A percentile compares a stretch with the other conserved stretches of the same genome.
These are phyloP conservation scores for Forbesichthys agassizii DNA, from an alignment of 2,113 vertebrate species.

Conservation along the genomic window DNA sequence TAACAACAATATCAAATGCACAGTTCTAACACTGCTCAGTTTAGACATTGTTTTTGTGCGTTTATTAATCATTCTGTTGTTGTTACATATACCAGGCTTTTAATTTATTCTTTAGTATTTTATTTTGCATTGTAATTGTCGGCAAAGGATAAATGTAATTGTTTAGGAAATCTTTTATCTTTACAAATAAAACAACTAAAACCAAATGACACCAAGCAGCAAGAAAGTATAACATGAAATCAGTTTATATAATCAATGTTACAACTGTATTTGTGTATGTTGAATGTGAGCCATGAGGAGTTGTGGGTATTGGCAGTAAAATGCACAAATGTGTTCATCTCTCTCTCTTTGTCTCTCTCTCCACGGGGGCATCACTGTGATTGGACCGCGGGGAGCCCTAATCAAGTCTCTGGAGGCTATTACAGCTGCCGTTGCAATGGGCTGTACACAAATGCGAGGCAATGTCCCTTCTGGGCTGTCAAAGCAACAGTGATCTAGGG, in stretches of 20 bases:
- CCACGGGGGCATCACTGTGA: conserved; percentile 10
- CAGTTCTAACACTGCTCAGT: conserved; percentile 22
- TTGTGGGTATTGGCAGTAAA: not conserved
- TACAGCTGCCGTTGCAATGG: conserved; percentile 49
- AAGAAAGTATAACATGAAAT: too few species aligned
- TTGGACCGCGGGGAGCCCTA: conserved; percentile 50
- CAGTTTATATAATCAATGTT: too few species aligned
- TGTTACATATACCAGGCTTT: not conserved
- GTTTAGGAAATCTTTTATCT: too few species aligned
- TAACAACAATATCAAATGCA: conserved; percentile 50
- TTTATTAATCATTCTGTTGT: not conserved
- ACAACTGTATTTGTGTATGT: too few species aligned
- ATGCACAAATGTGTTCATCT: not conserved
- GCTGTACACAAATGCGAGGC: conserved; percentile 55
- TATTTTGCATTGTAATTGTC: not conserved
- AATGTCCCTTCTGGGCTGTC: conserved; percentile 57
- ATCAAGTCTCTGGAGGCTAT: conserved; percentile 62
- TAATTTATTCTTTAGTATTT: not conserved
- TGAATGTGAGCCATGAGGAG: too few species aligned
- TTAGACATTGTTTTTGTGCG: not conserved
- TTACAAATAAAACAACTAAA: too few species aligned
- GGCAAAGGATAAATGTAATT: not conserved
- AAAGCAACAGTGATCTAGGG: conserved; percentile 45
- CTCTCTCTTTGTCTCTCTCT: conserved; percentile 2
- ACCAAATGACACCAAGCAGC: too few species aligned